phyloP scores from a whole-genome alignment of 2,113 vertebrate species.

The Ranitomeya variabilis region DNA sequence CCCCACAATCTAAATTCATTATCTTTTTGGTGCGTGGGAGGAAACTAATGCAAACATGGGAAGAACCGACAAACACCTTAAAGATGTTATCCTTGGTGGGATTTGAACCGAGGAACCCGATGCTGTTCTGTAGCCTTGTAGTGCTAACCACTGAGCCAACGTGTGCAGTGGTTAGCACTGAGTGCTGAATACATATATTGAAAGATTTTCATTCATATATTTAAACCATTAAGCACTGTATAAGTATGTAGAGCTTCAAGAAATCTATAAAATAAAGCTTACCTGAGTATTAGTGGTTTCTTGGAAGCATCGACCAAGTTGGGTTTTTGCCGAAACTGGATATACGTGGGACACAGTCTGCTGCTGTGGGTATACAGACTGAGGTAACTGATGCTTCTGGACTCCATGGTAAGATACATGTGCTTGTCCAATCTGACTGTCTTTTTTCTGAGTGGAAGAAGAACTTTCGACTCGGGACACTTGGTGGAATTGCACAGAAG shows the following conservation, averaged over 20 bases:
- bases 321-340: constrained; percentile 86
- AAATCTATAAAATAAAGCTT: constrained; percentile 55
- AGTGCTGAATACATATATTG: no score
- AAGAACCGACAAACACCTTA: no score
- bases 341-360: constrained; percentile 83
- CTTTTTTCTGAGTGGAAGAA: constrained; percentile 81
- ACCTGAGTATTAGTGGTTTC: constrained; percentile 93
- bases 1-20: no score
- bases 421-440: constrained; percentile 73
- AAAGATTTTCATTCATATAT: no score
- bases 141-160: no score
- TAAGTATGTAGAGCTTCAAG: neutral
- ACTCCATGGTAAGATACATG: constrained; percentile 83
- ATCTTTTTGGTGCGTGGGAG: no score
- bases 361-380: constrained; percentile 81
- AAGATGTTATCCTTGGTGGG: no score
- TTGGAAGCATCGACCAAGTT: constrained; percentile 95
- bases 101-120: no score
- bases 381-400: constrained; percentile 84
- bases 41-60: no score
- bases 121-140: no score
- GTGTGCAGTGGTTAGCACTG: no score
- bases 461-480: constrained; percentile 89
- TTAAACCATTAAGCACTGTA: neutral
- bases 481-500: constrained; percentile 96